Percentiles rank a stretch among this genome's conserved stretches.
Conservation (phyloP, 1,140 invertebrate genomes). For the Pachyrhynchus sulphureomaculatus region DNA sequence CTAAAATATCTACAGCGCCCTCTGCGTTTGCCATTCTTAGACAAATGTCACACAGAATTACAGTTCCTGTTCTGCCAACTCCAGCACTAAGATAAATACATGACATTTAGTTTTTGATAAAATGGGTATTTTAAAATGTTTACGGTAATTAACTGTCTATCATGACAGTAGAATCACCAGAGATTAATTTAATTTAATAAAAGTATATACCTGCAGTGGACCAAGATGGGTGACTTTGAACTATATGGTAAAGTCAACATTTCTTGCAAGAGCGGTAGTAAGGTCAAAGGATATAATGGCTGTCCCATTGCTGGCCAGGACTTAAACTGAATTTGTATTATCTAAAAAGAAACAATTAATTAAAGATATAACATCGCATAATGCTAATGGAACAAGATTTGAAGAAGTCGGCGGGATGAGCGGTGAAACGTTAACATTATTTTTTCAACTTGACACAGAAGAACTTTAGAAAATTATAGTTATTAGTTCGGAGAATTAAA, state of each 20-base stretch:
- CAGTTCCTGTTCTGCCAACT: slow-evolving; percentile 81
- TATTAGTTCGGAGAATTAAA: neutral
- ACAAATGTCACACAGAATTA: slow-evolving; percentile 78
- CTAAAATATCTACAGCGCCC: slow-evolving; percentile 77
- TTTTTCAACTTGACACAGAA: neutral
- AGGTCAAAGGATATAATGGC: slow-evolving; percentile 58
- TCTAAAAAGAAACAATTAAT: slow-evolving; percentile 17
- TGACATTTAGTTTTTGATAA: neutral
- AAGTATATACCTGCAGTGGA: slow-evolving; percentile 59
- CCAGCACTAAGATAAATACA: slow-evolving; percentile 63
- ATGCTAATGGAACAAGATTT: neutral
- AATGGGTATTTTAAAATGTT: neutral
- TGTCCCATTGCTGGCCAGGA: slow-evolving; percentile 67
- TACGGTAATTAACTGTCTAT: neutral
- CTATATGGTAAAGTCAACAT: slow-evolving; percentile 53
- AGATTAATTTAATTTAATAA: no score
- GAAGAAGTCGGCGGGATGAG: neutral
- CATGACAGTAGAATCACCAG: neutral
- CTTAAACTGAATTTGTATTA: slow-evolving; percentile 54
- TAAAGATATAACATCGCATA: neutral
- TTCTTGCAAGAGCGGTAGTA: slow-evolving; percentile 60
- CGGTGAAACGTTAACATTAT: no score
- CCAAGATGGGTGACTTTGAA: slow-evolving; percentile 55
- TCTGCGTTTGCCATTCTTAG: slow-evolving; percentile 66
- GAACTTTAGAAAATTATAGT: neutral